These are phyloP conservation scores for Martes martes DNA, from an alignment of 2,113 vertebrate species.

Conservation along the genomic window DNA sequence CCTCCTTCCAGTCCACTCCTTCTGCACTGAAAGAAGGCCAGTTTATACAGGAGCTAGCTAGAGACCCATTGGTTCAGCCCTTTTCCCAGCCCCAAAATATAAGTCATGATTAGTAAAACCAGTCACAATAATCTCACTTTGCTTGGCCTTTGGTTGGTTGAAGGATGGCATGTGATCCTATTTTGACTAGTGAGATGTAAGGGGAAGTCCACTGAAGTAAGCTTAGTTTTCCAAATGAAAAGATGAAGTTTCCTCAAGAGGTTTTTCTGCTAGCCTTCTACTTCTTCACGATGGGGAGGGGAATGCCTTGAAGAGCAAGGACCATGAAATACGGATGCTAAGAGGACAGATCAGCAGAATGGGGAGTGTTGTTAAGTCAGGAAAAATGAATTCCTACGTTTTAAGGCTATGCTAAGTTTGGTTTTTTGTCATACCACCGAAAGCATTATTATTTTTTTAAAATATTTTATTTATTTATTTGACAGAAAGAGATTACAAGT, in stretches of 20 bases:
- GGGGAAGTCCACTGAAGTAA: not conserved
- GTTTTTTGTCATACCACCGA: not conserved
- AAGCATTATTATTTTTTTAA: not conserved
- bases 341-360: not conserved
- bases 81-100: not conserved
- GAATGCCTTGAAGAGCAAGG: not conserved
- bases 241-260: not conserved
- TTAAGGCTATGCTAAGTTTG: not conserved
- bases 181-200: not conserved
- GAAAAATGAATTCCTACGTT: not conserved
- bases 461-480: no score
- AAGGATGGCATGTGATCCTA: not conserved
- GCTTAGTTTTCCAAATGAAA: not conserved
- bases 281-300: not conserved
- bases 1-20: no score
- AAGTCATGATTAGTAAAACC: not conserved
- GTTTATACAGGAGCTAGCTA: not conserved
- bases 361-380: not conserved
- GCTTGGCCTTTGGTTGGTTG: not conserved
- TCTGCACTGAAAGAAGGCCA: not conserved
- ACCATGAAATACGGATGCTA: rapidly evolving
- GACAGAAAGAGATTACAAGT: no score
- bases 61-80: not conserved
- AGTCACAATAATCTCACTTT: not conserved
- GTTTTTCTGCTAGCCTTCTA: not conserved